Evolutionary conservation across 35 echinoderm and acorn worm genomes (phyloP), one percentile per base, ranked within the genome.

Genomic region (Hemicentrotus pulcherrimus): DNA sequence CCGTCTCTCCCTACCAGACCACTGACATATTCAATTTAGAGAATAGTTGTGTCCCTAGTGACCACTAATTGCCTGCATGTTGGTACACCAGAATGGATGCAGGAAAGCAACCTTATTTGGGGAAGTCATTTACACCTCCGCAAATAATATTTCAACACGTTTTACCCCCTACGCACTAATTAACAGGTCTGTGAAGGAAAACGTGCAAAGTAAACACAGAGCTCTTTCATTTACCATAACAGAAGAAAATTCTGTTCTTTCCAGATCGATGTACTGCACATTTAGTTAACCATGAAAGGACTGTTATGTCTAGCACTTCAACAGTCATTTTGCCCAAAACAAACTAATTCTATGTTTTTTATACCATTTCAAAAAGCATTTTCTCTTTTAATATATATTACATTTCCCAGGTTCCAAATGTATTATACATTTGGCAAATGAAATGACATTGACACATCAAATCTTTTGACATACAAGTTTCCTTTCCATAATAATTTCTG

Each of bases 91-190:
- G 65, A 78, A 78, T 30, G 65, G 65, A n/a, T 8, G 65, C 65
- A 78, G 65, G 65, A 78, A 78, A 78, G 65, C 65, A 6, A 24
- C 19, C 65, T 78, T 18, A 78, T 78, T 78, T 78, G 65, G 65
- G 65, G 65, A 78, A 78, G 65, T 78, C 65, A 78, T 78, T 78
- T 78, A 78, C 65, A 78, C 65, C 65, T 78, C 22, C 65, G 65
- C 22, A 78, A 78, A 78, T 78, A 78, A 78, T n/a, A 24, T 78
- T 78, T 78, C 65, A 78, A 78, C 65, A 78, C 65, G 6, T 28
- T 28, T 78, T 59, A 59, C 65, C 65, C 65, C 65, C 65, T 78
- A 78, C 65, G 19, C 65, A 78, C 65, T 78, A 78, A 78, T 78
- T 78, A 78, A 78, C 65, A 4, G 19, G 24, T 78, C 65, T 78